Percentiles rank a stretch among this genome's conserved stretches.
Evolutionary conservation across 1,140 invertebrate species (phyloP).

Genomic region (Ips nitidus): DNA sequence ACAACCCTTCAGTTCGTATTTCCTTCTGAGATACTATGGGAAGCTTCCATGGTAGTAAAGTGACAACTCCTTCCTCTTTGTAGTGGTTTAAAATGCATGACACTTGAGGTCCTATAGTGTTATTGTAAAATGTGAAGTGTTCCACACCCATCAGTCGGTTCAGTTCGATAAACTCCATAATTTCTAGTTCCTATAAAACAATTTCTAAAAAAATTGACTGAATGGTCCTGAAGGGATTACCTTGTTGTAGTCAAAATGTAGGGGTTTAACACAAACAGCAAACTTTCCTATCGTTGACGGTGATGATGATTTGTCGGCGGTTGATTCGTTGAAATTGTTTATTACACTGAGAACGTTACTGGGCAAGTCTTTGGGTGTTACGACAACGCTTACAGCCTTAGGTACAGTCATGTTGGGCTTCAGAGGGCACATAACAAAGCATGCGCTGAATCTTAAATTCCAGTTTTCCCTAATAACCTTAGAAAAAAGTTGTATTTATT

Average conservation of each 20-base stretch:
- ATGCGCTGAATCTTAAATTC: slow-evolving; percentile 91
- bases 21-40: slow-evolving; percentile 88
- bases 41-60: slow-evolving; percentile 85
- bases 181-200: slow-evolving; percentile 66
- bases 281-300: slow-evolving; percentile 58
- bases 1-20: slow-evolving; percentile 88
- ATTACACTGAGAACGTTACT: slow-evolving; percentile 63
- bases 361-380: slow-evolving; percentile 58
- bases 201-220: background rate
- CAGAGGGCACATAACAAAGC: slow-evolving; percentile 82
- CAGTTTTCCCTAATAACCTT: slow-evolving; percentile 88
- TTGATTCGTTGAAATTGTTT: slow-evolving; percentile 56
- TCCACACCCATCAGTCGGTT: slow-evolving; percentile 82
- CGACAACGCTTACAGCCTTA: slow-evolving; percentile 68
- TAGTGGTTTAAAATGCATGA: slow-evolving; percentile 66
- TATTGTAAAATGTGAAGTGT: slow-evolving; percentile 92
- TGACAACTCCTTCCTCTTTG: slow-evolving; percentile 64
- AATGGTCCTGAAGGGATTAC: slow-evolving; percentile 49
- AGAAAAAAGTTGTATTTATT: slow-evolving; percentile 19
- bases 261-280: slow-evolving; percentile 90
- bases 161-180: slow-evolving; percentile 91
- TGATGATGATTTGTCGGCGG: slow-evolving; percentile 33
- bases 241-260: slow-evolving; percentile 87
- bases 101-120: slow-evolving; percentile 79
- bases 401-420: slow-evolving; percentile 62